Evolutionary conservation across 2,797 vertebrate genomes (phyloP), one percentile per base, ranked within the genome.

Genomic region (Pangasius larnaudii): DNA sequence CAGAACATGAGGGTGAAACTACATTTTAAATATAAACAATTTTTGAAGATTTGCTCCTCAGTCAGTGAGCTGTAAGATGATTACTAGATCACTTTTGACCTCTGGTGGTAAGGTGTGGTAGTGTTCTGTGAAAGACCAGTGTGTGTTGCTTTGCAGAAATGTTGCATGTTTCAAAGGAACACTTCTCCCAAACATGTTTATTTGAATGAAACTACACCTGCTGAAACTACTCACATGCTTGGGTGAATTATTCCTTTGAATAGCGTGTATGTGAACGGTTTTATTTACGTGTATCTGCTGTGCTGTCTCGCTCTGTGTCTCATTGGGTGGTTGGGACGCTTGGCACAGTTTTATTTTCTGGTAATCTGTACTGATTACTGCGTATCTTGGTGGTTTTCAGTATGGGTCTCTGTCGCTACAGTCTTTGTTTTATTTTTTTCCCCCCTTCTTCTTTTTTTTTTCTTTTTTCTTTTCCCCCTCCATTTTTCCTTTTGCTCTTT

Each of bases 381-480:
- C 86, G 86, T 88, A 90, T 58, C 91, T 69, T 91, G 39, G 88
- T 81, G 86, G 93, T 91, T 85, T 92, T 92, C 89, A 90, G 91
- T 90, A 61, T 87, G 89, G 87, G 91, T 93, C 86, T 89, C 91
- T 90, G 89, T 89, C 91, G 92, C 91, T 88, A 94, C 91, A 93
- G 95, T 95, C 94, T 95, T 96, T 93, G 91, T 92, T 97, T 96
- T 96, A 92, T 93, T 95, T 95, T 91, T 97, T 96, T 96, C 90
- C 97, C 39, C 80, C 81, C 8, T 6, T 8, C 16, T 30, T 19
- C 95, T 95, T 95, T 96, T 96, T 93, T 97, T 94, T 96, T 96
- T 91, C 95, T 93, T 92, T 85, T 30, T 89, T 86, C 42, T 42
- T 72, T 42, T 27, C 63, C 77, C 87, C 78, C 88, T 59, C 75